Evolutionary conservation across 2,888 invertebrate genomes (phyloP).

Genomic region (Eulithis testata): DNA sequence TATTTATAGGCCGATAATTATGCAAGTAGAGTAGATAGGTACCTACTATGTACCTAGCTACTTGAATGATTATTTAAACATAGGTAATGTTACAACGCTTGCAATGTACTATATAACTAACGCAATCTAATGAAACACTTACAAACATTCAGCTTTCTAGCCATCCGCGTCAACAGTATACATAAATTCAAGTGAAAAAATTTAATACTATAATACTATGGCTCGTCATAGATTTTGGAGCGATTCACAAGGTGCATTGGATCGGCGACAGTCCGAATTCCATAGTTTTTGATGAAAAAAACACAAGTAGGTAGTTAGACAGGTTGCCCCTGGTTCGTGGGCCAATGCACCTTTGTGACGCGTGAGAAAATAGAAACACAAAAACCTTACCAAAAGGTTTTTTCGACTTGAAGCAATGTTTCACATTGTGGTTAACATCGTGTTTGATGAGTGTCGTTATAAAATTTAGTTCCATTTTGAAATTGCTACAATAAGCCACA

Average conservation of each 20-base stretch:
- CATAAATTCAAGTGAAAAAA: no score
- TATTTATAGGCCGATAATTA: no score
- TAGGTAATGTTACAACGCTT: no score
- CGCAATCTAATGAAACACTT: no score
- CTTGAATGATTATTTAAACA: no score
- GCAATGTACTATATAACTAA: no score
- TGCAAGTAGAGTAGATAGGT: no score
- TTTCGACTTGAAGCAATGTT: conserved; percentile 80
- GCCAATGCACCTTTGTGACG: conserved; percentile 14
- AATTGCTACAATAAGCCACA: conserved; percentile 40
- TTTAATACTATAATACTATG: no score
- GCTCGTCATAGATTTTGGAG: conserved; percentile 3
- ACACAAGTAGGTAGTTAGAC: conserved; percentile 28
- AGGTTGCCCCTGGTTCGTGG: conserved; percentile 26
- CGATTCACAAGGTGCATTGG: conserved; percentile 5
- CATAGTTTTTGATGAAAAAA: conserved; percentile 29
- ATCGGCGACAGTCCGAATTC: conserved; percentile 26
- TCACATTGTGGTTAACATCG: conserved; percentile 81
- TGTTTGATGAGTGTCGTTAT: conserved; percentile 75
- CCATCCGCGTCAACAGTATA: no score
- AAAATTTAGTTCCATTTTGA: conserved; percentile 77
- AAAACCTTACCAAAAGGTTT: conserved; percentile 69
- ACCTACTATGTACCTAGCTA: no score
- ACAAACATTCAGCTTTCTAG: no score
- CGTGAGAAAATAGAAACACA: conserved; percentile 16